Evolutionary conservation across 2,113 vertebrate genomes (phyloP).

Genomic region (Rhea americana): DNA sequence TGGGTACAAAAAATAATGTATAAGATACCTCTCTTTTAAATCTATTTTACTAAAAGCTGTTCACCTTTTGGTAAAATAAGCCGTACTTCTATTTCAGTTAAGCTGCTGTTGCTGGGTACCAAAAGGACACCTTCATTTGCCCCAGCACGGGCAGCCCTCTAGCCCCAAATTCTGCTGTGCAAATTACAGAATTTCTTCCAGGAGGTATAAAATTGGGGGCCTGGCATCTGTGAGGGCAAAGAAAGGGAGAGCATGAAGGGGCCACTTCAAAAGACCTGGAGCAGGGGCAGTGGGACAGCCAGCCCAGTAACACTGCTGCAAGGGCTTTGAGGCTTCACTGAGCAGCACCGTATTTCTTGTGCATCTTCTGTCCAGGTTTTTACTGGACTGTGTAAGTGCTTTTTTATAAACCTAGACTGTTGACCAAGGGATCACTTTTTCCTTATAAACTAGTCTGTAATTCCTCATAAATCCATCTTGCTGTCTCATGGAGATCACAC

Average conservation of each 20-base stretch:
- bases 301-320: background rate
- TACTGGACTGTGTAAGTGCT: background rate
- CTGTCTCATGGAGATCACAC: constrained; percentile 3
- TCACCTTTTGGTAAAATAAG: background rate
- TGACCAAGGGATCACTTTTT: background rate
- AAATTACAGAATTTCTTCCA: background rate
- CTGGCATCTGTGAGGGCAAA: background rate
- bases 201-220: background rate
- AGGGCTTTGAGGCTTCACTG: background rate
- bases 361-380: background rate
- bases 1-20: background rate
- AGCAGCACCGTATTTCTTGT: background rate
- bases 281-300: background rate
- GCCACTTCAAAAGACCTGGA: background rate
- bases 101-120: background rate
- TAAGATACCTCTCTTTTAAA: background rate
- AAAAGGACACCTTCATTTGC: background rate
- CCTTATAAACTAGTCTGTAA: constrained; percentile 16
- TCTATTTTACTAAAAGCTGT: background rate
- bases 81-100: background rate
- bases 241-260: background rate
- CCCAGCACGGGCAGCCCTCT: background rate
- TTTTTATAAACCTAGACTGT: background rate
- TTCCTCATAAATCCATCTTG: constrained; percentile 29
- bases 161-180: background rate